These are phyloP conservation scores for Ptychobarbus kaznakovi DNA, from an alignment of 2,797 vertebrate species.

Conservation along the genomic window DNA sequence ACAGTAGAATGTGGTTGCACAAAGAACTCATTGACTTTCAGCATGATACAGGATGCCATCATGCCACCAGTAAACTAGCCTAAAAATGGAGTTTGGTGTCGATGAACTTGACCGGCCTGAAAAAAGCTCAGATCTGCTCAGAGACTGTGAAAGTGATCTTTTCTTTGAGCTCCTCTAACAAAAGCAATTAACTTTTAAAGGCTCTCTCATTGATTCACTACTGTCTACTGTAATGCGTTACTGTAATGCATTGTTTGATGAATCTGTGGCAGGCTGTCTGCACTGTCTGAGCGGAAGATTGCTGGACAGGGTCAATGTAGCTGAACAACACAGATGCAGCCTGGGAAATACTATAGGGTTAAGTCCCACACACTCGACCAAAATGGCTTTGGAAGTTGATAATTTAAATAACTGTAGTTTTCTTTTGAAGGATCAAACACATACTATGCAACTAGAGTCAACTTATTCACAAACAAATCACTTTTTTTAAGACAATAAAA, in stretches of 20 bases:
- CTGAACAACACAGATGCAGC: background rate
- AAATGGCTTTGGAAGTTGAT: background rate
- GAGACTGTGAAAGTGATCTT: background rate
- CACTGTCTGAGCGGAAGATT: background rate
- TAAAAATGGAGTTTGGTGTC: background rate
- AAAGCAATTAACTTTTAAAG: slow-evolving; percentile 21
- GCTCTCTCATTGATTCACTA: background rate
- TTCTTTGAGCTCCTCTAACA: background rate
- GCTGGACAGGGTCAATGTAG: background rate
- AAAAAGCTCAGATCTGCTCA: background rate
- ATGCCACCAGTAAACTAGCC: background rate
- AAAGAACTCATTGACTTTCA: background rate
- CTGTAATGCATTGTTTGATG: background rate
- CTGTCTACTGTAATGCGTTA: too few species aligned
- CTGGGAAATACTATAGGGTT: background rate
- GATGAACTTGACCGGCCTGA: background rate
- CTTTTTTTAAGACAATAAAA: background rate
- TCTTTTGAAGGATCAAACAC: background rate
- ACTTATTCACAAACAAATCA: background rate
- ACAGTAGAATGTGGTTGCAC: background rate
- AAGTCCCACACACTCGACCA: too few species aligned
- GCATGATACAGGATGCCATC: background rate
- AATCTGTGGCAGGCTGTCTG: background rate
- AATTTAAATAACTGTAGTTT: background rate
- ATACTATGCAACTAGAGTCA: background rate